Evolutionary conservation across 2,797 vertebrate species (phyloP).

Genomic region (Gobionotothen gibberifrons): DNA sequence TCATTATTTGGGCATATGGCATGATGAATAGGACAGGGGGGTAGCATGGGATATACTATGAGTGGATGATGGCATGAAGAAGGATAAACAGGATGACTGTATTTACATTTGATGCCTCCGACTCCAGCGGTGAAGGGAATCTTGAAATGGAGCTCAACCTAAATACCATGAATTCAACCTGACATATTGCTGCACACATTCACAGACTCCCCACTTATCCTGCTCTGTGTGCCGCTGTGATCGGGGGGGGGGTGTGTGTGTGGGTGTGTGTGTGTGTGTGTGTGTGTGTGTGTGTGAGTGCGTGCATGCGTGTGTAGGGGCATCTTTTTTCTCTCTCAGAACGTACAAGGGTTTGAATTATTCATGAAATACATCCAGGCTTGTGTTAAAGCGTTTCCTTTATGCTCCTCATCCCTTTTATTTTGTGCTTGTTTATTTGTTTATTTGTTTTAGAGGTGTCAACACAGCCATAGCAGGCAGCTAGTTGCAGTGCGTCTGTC

Average conservation of each 20-base stretch:
- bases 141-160: slow-evolving; percentile 66
- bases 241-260: slow-evolving; percentile 10
- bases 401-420: slow-evolving; percentile 38
- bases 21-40: slow-evolving; percentile 7
- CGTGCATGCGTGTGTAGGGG: neutral
- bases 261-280: neutral
- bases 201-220: slow-evolving; percentile 56
- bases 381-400: slow-evolving; percentile 54
- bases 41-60: neutral
- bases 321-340: slow-evolving; percentile 43
- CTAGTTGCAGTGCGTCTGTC: slow-evolving; percentile 15
- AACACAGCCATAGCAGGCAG: slow-evolving; percentile 24
- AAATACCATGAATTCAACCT: slow-evolving; percentile 66
- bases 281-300: neutral
- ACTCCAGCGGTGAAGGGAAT: slow-evolving; percentile 50
- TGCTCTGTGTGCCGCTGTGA: slow-evolving; percentile 31
- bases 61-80: slow-evolving; percentile 56
- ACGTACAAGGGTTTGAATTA: slow-evolving; percentile 61
- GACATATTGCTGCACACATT: slow-evolving; percentile 56
- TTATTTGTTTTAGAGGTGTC: slow-evolving; percentile 55
- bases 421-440: slow-evolving; percentile 28
- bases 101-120: slow-evolving; percentile 61
- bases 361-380: slow-evolving; percentile 67
- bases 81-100: slow-evolving; percentile 68
- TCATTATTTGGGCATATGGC: slow-evolving; percentile 1